These are phyloP conservation scores for Phytoseiulus persimilis DNA, from an alignment of 2,888 invertebrate species.

Conservation along the genomic window DNA sequence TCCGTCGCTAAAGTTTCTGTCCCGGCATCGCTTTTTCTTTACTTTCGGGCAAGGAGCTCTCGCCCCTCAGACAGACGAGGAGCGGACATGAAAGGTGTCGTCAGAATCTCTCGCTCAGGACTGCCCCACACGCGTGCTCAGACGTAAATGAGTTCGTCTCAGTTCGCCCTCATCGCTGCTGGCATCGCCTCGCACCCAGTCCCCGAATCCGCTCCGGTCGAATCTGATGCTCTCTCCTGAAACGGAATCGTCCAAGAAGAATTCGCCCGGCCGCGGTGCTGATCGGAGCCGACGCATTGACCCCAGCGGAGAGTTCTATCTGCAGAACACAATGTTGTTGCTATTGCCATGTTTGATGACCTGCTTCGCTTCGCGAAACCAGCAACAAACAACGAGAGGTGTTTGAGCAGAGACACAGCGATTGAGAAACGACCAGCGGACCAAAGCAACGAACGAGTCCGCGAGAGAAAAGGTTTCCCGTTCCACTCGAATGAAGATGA, in stretches of 20 bases:
- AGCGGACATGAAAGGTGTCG: too few species aligned
- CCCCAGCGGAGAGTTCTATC: neutral
- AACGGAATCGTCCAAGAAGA: too few species aligned
- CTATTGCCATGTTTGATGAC: neutral
- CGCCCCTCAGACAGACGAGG: too few species aligned
- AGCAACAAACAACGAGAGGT: neutral
- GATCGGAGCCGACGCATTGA: neutral
- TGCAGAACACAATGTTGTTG: neutral
- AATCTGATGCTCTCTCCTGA: neutral
- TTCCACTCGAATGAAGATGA: neutral
- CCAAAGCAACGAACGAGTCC: neutral
- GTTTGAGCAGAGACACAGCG: slow-evolving; percentile 5
- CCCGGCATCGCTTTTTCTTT: neutral
- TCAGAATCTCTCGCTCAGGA: too few species aligned
- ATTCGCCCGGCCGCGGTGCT: neutral
- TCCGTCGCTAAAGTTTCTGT: neutral
- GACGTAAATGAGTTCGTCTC: too few species aligned
- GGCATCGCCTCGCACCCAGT: too few species aligned
- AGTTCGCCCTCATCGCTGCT: too few species aligned
- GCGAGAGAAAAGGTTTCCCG: neutral
- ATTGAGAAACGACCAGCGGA: neutral
- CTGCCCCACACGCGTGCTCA: too few species aligned
- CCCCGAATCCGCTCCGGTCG: too few species aligned
- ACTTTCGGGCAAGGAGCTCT: neutral
- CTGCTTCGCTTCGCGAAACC: neutral